phyloP scores from a whole-genome alignment of 1,140 invertebrate genomes.

The Xylocopa sonorina region DNA sequence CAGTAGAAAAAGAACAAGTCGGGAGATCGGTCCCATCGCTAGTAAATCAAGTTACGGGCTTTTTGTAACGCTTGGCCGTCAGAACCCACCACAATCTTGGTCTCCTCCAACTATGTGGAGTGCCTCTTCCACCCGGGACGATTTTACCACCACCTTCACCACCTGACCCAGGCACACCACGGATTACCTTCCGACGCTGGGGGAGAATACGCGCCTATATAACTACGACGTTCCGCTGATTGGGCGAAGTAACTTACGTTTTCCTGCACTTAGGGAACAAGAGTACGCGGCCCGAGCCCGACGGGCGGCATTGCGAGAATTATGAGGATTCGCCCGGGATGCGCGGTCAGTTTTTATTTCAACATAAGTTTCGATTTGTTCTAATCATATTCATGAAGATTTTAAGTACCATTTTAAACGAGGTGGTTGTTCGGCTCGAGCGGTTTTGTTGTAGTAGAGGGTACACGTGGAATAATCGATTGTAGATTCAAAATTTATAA shows the following conservation, averaged over 20 bases:
- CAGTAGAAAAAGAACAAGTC: background rate
- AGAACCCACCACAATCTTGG: constrained; percentile 25
- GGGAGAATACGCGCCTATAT: constrained; percentile 81
- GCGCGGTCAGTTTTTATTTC: constrained; percentile 76
- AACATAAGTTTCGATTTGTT: background rate
- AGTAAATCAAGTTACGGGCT: background rate
- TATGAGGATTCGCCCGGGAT: constrained; percentile 81
- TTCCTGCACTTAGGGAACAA: constrained; percentile 77
- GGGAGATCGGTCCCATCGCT: constrained; percentile 21
- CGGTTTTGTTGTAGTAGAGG: background rate
- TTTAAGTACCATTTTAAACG: background rate
- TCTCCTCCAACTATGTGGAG: constrained; percentile 26
- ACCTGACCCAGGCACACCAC: constrained; percentile 33
- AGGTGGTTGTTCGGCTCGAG: background rate
- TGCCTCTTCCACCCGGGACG: constrained; percentile 49
- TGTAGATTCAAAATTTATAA: too few species aligned
- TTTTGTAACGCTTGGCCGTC: constrained; percentile 7
- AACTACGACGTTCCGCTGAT: constrained; percentile 81
- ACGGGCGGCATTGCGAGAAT: constrained; percentile 75
- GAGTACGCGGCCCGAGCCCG: constrained; percentile 74
- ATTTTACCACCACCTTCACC: constrained; percentile 55
- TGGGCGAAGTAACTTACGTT: constrained; percentile 80
- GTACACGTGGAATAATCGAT: background rate
- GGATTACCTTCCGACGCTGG: constrained; percentile 48
- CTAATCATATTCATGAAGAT: background rate